These are phyloP conservation scores for Leguminivora glycinivorella DNA, from an alignment of 1,140 invertebrate genomes.

Conservation along the genomic window DNA sequence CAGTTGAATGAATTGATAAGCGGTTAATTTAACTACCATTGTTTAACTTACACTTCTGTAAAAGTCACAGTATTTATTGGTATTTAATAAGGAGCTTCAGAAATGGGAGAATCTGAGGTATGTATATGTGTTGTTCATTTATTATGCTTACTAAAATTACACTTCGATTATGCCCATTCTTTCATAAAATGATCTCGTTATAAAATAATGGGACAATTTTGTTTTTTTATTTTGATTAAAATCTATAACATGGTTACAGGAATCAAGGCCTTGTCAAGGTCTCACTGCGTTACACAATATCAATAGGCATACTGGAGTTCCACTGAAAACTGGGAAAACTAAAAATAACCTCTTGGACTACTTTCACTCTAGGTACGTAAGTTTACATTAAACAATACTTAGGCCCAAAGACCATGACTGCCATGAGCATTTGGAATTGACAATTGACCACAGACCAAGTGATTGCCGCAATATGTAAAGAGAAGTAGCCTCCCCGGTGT, in stretches of 20 bases:
- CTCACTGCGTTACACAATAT: constrained; percentile 7
- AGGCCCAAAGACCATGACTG: too few species aligned
- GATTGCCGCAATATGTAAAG: too few species aligned
- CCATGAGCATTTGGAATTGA: too few species aligned
- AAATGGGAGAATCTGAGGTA: background rate
- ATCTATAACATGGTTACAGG: background rate
- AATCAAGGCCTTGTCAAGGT: constrained; percentile 5
- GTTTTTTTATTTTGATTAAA: background rate
- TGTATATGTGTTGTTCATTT: background rate
- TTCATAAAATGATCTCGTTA: too few species aligned
- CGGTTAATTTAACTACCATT: background rate
- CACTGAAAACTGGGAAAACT: background rate
- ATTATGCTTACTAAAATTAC: background rate
- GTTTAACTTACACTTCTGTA: background rate
- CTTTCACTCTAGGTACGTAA: background rate
- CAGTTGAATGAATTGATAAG: background rate
- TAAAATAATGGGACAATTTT: background rate
- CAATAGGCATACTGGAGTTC: background rate
- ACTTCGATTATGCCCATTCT: too few species aligned
- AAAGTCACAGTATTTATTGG: background rate
- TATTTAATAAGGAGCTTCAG: background rate
- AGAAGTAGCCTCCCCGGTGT: too few species aligned
- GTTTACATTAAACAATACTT: background rate
- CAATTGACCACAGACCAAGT: too few species aligned
- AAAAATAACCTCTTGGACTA: constrained; percentile 8